phyloP scores from a whole-genome alignment of 2,888 invertebrate genomes.

The Melieria crassipennis region DNA sequence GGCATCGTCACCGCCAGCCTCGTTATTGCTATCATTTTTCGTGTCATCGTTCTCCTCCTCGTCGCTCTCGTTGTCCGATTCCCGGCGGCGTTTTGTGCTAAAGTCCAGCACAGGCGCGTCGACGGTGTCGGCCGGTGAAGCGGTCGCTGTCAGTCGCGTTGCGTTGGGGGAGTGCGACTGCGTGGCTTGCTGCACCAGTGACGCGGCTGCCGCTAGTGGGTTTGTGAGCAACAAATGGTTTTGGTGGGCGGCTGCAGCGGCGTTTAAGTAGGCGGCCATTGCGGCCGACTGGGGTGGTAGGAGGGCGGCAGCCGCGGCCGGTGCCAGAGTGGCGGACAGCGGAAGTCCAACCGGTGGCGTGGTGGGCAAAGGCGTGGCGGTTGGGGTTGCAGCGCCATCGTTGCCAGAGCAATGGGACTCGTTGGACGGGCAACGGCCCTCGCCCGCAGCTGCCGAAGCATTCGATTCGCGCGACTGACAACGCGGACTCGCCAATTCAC shows the following conservation, averaged over 20 bases:
- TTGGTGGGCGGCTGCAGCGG: constrained; percentile 78
- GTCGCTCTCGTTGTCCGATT: constrained; percentile 66
- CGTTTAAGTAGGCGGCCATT: constrained; percentile 82
- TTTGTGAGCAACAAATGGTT: constrained; percentile 81
- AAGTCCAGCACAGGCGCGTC: constrained; percentile 79
- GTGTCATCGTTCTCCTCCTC: constrained; percentile 21
- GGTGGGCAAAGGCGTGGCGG: constrained; percentile 68
- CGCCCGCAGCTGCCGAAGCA: constrained; percentile 67
- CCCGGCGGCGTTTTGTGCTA: constrained; percentile 75
- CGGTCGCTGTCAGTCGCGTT: constrained; percentile 68
- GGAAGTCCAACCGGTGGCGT: constrained; percentile 77
- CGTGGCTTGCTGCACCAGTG: constrained; percentile 66
- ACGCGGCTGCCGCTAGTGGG: constrained; percentile 77
- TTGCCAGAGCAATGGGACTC: constrained; percentile 75
- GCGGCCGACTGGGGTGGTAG: constrained; percentile 83
- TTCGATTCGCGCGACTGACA: constrained; percentile 86
- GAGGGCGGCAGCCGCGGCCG: constrained; percentile 72
- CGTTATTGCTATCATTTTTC: constrained; percentile 19
- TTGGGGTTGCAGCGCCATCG: constrained; percentile 53
- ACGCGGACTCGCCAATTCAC: constrained; percentile 79
- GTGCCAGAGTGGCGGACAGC: constrained; percentile 74
- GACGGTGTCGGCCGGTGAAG: constrained; percentile 61
- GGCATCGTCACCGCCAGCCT: constrained; percentile 33
- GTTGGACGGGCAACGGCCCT: constrained; percentile 79
- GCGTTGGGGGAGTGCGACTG: constrained; percentile 54